phyloP scores from a whole-genome alignment of 2,888 invertebrate species.

The Boloria euphrosyne region DNA sequence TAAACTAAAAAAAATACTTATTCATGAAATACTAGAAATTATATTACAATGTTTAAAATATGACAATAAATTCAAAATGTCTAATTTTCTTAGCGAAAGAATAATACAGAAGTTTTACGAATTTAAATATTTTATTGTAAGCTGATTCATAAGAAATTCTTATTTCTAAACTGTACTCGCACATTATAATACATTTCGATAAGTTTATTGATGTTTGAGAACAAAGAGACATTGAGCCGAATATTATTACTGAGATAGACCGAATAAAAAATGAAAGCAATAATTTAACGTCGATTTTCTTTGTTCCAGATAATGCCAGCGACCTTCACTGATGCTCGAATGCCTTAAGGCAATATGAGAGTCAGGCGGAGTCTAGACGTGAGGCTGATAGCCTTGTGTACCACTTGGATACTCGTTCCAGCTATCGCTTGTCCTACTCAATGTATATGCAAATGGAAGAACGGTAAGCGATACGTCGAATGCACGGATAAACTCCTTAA shows the following conservation, averaged over 20 bases:
- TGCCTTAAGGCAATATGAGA: constrained; percentile 75
- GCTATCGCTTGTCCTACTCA: constrained; percentile 86
- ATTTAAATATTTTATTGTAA: background rate
- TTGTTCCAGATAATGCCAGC: constrained; percentile 76
- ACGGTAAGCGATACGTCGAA: constrained; percentile 94
- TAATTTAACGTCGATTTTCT: constrained; percentile 43
- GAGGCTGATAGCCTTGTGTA: constrained; percentile 74
- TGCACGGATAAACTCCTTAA: constrained; percentile 90
- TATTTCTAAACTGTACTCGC: constrained; percentile 27
- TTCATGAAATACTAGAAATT: background rate
- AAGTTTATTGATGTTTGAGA: constrained; percentile 42
- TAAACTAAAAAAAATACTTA: too few species aligned
- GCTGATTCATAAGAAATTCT: background rate
- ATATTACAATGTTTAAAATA: background rate
- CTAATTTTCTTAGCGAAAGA: background rate
- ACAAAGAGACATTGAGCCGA: constrained; percentile 38
- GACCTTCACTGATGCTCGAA: constrained; percentile 50
- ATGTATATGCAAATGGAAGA: constrained; percentile 96
- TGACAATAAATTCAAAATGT: background rate
- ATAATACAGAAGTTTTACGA: background rate
- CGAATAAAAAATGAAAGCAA: constrained; percentile 35
- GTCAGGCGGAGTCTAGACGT: constrained; percentile 64
- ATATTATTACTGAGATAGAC: constrained; percentile 37
- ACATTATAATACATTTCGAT: constrained; percentile 39
- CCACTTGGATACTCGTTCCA: constrained; percentile 70